These are phyloP conservation scores for Melanogrammus aeglefinus DNA, from an alignment of 2,797 vertebrate genomes.

Conservation along the genomic window DNA sequence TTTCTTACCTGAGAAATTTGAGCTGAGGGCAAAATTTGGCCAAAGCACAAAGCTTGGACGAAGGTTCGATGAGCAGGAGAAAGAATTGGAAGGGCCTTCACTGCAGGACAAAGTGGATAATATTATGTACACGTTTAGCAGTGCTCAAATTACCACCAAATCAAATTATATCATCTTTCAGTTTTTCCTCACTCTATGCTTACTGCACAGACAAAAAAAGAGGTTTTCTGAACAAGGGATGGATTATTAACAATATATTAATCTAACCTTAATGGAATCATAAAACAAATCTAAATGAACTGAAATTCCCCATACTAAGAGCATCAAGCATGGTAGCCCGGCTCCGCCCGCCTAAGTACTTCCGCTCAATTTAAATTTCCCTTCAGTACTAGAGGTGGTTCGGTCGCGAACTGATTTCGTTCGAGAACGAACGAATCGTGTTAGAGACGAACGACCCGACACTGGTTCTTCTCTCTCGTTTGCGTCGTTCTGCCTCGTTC, in stretches of 20 bases:
- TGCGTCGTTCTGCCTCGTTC: no score
- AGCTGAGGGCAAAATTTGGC: slow-evolving; percentile 96
- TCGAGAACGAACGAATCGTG: no score
- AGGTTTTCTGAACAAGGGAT: background rate
- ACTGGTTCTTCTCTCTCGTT: no score
- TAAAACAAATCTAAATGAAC: background rate
- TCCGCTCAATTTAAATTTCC: no score
- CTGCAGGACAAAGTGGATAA: slow-evolving; percentile 55
- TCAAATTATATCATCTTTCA: background rate
- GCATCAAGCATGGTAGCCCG: no score
- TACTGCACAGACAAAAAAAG: background rate
- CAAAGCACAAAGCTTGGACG: slow-evolving; percentile 90
- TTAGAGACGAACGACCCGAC: no score
- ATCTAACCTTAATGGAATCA: background rate
- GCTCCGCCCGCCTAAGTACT: no score
- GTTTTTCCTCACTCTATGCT: background rate
- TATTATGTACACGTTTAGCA: background rate
- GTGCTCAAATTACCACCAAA: background rate
- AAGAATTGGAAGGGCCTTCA: slow-evolving; percentile 95
- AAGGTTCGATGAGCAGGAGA: slow-evolving; percentile 93
- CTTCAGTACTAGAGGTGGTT: no score
- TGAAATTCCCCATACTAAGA: no score
- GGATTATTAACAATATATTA: background rate
- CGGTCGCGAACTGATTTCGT: no score
- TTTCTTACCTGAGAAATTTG: slow-evolving; percentile 92